A percentile compares a stretch with the other conserved stretches of the same genome.
Conservation (phyloP, 2,888 invertebrate species). For the Sympetrum striolatum region DNA sequence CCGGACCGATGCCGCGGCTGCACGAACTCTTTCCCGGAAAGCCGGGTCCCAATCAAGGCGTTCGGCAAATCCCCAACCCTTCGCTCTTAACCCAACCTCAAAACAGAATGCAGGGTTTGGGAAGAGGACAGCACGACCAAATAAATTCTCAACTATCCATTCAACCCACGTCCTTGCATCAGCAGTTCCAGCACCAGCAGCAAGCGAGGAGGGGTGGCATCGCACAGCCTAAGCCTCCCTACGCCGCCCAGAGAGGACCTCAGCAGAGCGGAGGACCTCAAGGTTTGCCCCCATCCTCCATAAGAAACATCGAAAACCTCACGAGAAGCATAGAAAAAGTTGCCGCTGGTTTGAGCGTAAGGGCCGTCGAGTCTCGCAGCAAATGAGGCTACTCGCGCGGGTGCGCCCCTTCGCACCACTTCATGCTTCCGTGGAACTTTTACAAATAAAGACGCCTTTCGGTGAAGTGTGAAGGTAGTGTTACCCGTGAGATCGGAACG, state of each 20-base stretch:
- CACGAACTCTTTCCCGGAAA: slow-evolving; percentile 47
- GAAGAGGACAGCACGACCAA: neutral
- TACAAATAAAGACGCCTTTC: neutral
- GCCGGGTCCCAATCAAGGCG: slow-evolving; percentile 64
- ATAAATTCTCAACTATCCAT: slow-evolving; percentile 12
- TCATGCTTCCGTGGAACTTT: neutral
- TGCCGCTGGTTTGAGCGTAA: slow-evolving; percentile 24
- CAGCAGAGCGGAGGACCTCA: neutral
- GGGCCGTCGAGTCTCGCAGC: slow-evolving; percentile 18
- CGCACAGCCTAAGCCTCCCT: neutral
- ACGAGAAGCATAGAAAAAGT: slow-evolving; percentile 39
- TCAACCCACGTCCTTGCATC: slow-evolving; percentile 11
- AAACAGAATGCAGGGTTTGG: slow-evolving; percentile 43
- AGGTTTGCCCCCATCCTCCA: neutral
- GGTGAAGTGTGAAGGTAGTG: neutral
- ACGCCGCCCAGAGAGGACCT: neutral
- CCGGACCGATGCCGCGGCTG: slow-evolving; percentile 8
- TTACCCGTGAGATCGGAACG: too few relatives aligned
- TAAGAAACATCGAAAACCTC: slow-evolving; percentile 44
- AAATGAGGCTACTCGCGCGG: slow-evolving; percentile 24
- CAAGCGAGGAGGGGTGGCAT: neutral
- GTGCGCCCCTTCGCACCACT: slow-evolving; percentile 15
- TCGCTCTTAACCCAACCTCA: slow-evolving; percentile 66
- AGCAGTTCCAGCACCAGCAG: neutral
- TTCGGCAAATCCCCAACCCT: slow-evolving; percentile 70